phyloP scores from a whole-genome alignment of 2,113 vertebrate species.

The Mobula birostris region DNA sequence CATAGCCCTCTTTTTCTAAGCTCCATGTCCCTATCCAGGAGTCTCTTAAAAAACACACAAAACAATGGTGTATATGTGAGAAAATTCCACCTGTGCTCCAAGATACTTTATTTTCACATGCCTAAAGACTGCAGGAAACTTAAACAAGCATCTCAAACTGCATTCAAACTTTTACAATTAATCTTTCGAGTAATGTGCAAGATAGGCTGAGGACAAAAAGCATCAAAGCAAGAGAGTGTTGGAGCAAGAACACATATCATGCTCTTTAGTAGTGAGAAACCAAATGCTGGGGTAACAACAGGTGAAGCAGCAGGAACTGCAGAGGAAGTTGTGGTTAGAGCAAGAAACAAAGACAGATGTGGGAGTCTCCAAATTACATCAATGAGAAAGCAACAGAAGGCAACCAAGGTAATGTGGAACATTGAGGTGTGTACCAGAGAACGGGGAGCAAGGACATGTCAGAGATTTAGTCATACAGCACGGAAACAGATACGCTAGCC shows the following conservation, averaged over 20 bases:
- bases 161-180: neutral
- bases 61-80: neutral
- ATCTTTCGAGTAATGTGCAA: neutral
- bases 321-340: neutral
- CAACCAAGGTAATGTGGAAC: neutral
- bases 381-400: neutral
- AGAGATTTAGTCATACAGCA: too few species aligned
- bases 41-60: too few species aligned
- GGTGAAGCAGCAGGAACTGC: neutral
- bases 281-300: neutral
- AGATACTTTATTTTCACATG: neutral
- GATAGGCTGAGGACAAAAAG: neutral
- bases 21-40: too few species aligned
- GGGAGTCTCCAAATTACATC: neutral
- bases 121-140: neutral
- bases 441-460: neutral
- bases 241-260: neutral
- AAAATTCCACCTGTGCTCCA: too few species aligned
- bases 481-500: too few species aligned
- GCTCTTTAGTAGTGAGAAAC: neutral
- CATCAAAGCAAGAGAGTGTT: neutral
- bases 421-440: neutral
- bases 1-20: too few species aligned
- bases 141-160: neutral
- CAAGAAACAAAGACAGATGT: neutral